Evolutionary conservation across 2,888 invertebrate genomes (phyloP).

Genomic region (Euphydryas editha): DNA sequence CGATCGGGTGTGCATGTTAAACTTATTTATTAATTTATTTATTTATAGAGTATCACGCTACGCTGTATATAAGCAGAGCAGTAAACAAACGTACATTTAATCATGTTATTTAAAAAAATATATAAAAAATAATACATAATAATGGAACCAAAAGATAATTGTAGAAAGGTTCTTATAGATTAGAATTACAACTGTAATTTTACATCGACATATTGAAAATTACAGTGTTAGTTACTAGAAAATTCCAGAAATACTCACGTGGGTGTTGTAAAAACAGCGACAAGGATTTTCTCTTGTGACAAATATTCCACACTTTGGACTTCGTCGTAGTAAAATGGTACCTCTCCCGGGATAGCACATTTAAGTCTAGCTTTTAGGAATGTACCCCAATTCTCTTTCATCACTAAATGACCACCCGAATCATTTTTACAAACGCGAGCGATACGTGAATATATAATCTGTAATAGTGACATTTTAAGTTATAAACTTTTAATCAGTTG

Average conservation of each 20-base stretch:
- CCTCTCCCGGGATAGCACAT: conserved; percentile 92
- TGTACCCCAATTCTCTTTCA: conserved; percentile 95
- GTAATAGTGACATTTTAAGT: conserved; percentile 45
- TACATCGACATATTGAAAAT: too few relatives aligned
- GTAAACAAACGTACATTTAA: too few relatives aligned
- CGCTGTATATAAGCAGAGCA: too few relatives aligned
- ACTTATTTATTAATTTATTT: too few relatives aligned
- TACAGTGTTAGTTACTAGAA: background rate
- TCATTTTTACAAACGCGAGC: conserved; percentile 97
- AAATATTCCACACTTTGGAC: conserved; percentile 93
- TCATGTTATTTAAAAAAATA: too few relatives aligned
- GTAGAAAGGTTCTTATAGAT: too few relatives aligned
- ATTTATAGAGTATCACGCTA: too few relatives aligned
- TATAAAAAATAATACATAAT: too few relatives aligned
- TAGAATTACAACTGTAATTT: too few relatives aligned
- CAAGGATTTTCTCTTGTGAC: conserved; percentile 89
- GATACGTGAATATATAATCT: conserved; percentile 95
- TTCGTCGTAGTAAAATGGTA: conserved; percentile 94
- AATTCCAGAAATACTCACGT: conserved; percentile 73
- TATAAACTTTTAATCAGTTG: too few relatives aligned
- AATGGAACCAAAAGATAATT: too few relatives aligned
- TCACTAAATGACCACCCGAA: conserved; percentile 88
- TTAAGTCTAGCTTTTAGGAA: conserved; percentile 93
- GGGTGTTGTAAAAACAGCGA: conserved; percentile 93
- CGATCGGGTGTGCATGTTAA: too few relatives aligned